These are phyloP conservation scores for Arrhamphus sclerolepis DNA, from an alignment of 2,797 vertebrate species.

Conservation along the genomic window DNA sequence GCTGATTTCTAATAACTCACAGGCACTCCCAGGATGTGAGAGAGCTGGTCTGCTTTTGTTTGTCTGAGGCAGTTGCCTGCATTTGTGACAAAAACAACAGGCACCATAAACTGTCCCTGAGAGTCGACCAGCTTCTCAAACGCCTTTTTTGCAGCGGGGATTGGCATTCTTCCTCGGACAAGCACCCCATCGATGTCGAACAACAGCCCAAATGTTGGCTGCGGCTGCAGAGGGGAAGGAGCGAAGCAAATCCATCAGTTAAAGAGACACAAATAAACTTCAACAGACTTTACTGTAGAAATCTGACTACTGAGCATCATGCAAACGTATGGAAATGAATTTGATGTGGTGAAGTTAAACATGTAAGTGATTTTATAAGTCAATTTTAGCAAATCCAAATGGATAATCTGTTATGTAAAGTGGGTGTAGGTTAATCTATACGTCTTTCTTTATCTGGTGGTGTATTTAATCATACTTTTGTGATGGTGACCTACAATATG, in stretches of 20 bases:
- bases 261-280: neutral
- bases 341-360: too few species aligned
- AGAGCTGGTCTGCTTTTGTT: conserved; percentile 90
- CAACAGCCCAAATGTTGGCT: conserved; percentile 87
- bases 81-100: conserved; percentile 93
- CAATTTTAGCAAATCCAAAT: too few species aligned
- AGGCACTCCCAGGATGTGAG: conserved; percentile 87
- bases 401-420: too few species aligned
- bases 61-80: conserved; percentile 93
- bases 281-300: too few species aligned
- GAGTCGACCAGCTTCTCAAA: conserved; percentile 88
- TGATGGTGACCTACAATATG: too few species aligned
- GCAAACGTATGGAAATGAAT: too few species aligned
- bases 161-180: conserved; percentile 87
- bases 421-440: too few species aligned
- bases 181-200: conserved; percentile 94
- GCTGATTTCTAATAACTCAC: conserved; percentile 78
- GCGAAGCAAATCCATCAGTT: neutral
- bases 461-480: too few species aligned
- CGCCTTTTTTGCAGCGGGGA: conserved; percentile 87
- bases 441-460: too few species aligned
- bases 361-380: too few species aligned
- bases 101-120: conserved; percentile 88
- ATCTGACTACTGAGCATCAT: too few species aligned
- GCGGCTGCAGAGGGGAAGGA: conserved; percentile 44